These are phyloP conservation scores for Cantharis lateralis DNA, from an alignment of 2,888 invertebrate species.

Conservation along the genomic window DNA sequence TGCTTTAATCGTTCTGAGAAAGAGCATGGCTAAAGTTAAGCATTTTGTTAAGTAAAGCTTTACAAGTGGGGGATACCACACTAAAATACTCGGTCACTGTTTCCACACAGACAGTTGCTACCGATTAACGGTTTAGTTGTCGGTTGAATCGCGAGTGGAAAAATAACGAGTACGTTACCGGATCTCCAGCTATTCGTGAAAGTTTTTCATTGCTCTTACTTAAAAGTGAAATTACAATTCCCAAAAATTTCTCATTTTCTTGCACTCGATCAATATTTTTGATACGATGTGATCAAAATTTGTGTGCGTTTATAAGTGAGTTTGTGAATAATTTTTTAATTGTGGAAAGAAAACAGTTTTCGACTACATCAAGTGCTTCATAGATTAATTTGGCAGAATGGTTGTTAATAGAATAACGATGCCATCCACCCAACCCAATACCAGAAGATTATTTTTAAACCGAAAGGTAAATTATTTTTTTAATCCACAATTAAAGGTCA, in stretches of 20 bases:
- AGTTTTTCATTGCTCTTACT: neutral
- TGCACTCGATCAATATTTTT: neutral
- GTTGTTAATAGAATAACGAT: conserved; percentile 53
- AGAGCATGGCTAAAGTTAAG: conserved; percentile 25
- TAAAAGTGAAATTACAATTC: neutral
- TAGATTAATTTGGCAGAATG: conserved; percentile 41
- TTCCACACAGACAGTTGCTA: conserved; percentile 30
- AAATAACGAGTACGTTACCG: neutral
- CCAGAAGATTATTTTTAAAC: conserved; percentile 49
- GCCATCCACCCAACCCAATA: conserved; percentile 49
- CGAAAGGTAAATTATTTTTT: conserved; percentile 46
- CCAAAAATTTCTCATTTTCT: neutral
- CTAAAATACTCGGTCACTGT: conserved; percentile 33
- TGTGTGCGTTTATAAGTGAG: neutral
- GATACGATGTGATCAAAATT: neutral
- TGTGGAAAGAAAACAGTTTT: neutral
- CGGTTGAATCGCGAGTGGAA: neutral
- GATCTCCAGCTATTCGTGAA: neutral
- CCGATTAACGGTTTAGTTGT: conserved; percentile 2
- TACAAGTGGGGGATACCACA: conserved; percentile 23
- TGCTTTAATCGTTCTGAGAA: conserved; percentile 25
- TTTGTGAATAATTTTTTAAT: conserved; percentile 1
- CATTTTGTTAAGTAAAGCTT: conserved; percentile 5
- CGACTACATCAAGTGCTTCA: neutral
- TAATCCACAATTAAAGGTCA: neutral